These are phyloP conservation scores for Eurytoma adleriae DNA, from an alignment of 2,888 invertebrate genomes.

Conservation along the genomic window DNA sequence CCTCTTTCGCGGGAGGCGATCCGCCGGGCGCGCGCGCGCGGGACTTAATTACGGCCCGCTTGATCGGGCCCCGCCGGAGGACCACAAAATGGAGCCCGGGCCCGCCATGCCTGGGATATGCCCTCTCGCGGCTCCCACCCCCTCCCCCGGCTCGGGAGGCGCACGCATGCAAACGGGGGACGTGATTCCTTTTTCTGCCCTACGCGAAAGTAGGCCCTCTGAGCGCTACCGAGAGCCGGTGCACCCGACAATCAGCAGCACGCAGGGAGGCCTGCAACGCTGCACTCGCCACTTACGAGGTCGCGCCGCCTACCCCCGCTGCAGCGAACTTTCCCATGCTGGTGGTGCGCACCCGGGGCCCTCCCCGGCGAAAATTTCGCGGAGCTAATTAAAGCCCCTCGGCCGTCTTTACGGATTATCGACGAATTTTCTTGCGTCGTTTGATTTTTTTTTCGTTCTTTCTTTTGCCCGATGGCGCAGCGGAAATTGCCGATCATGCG, in stretches of 20 bases:
- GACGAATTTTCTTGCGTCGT: too few species aligned
- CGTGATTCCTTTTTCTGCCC: neutral
- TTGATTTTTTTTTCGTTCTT: too few species aligned
- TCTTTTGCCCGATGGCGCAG: too few species aligned
- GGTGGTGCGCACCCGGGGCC: too few species aligned
- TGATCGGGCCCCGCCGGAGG: neutral
- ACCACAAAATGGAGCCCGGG: constrained; percentile 18
- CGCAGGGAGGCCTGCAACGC: constrained; percentile 32
- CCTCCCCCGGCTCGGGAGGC: neutral
- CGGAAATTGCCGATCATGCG: too few species aligned
- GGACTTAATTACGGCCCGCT: constrained; percentile 72
- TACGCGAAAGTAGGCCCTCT: constrained; percentile 11
- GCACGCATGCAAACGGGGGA: neutral
- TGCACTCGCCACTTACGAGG: too few species aligned
- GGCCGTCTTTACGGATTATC: too few species aligned
- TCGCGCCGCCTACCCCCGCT: too few species aligned
- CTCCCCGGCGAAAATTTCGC: too few species aligned
- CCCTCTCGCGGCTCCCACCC: neutral
- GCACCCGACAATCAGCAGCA: constrained; percentile 60
- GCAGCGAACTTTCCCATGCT: too few species aligned
- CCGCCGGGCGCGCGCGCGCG: constrained; percentile 62
- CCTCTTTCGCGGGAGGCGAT: constrained; percentile 60
- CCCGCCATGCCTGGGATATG: neutral
- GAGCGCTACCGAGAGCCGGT: constrained; percentile 32
- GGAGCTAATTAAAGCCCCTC: too few species aligned